Percentiles rank a stretch among this genome's conserved stretches.
These are phyloP conservation scores for Pungitius pungitius DNA, from an alignment of 2,113 vertebrate species.

Conservation along the genomic window DNA sequence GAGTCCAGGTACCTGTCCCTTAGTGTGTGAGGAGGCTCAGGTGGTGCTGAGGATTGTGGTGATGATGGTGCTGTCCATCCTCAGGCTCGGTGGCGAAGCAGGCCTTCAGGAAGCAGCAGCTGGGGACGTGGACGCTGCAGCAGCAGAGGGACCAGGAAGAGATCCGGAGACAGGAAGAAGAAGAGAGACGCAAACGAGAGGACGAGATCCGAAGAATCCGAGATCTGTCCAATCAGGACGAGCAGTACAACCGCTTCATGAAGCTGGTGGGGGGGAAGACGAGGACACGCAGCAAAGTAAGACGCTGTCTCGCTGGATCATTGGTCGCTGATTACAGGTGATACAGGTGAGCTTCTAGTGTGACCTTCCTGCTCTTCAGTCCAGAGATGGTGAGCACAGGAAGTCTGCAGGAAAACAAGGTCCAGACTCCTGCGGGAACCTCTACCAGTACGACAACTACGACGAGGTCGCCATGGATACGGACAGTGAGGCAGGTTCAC, in stretches of 20 bases:
- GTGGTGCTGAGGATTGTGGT: background rate
- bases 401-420: constrained; percentile 86
- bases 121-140: constrained; percentile 90
- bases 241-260: constrained; percentile 99
- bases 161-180: constrained; percentile 84
- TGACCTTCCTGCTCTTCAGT: constrained; percentile 74
- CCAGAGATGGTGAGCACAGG: constrained; percentile 88
- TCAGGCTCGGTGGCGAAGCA: constrained; percentile 83
- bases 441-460: constrained; percentile 99
- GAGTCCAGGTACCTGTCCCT: constrained; percentile 50
- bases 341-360: background rate
- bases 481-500: constrained; percentile 93
- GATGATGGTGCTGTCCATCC: background rate
- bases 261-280: constrained; percentile 92
- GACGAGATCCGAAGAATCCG: constrained; percentile 96
- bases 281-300: constrained; percentile 86
- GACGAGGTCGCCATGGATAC: constrained; percentile 99
- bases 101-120: constrained; percentile 88
- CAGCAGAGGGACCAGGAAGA: constrained; percentile 89
- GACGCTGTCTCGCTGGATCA: background rate
- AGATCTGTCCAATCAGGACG: constrained; percentile 97
- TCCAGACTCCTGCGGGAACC: constrained; percentile 87
- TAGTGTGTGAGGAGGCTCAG: too few species aligned
- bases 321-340: too few species aligned
- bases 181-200: constrained; percentile 92